Base-by-base conservation (phyloP, 2,113 vertebrate species). In the Bos indicus region DNA sequence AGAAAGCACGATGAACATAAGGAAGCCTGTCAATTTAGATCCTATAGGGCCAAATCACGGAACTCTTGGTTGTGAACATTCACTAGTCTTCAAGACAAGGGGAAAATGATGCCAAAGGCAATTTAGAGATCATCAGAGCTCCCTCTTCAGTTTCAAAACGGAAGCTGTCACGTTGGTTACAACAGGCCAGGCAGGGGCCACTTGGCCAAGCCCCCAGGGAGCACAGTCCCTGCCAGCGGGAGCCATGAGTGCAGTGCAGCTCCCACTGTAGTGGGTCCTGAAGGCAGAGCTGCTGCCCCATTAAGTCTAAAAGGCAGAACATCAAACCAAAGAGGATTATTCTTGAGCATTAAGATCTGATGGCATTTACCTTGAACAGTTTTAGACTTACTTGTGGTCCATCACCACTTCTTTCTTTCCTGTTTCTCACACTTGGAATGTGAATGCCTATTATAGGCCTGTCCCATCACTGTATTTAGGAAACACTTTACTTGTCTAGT, bases 241-340 rank as follows among this genome's bases (percentile, higher is more conserved):
- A 80, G 40, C 10, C 11, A 1, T 1, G 57, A 8, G n/a, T 10
- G 2, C 26, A 10, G 21, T 19, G 19, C 2, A 36, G 17, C 48
- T 64, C n/a, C 36, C n/a, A 54, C 13, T 9, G 3, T 10, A 10
- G n/a, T 14, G 48, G 74, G 48, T 51, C n/a, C 21, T 48, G 54
- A 48, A 60, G 14, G 30, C 23, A 11, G 74, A 23, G 11, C 19
- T 90, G 30, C 40, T 26, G 3, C 28, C 40, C 54, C 74, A 59
- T 30, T 71, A 46, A 71, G 9, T n/a, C 71, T 1, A 12, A 74
- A 54, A 33, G 6, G 71, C 8, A 14, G 46, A 88, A 28, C 14
- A 64, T 88, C 19, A 60, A 64, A 9, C 43, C 25, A 26, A 19
- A 48, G 56, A 46, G 33, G 21, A 46, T 64, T 33, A 13, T 88